Base-by-base conservation (phyloP, 2,888 invertebrate species). In the Plemyria rubiginata region DNA sequence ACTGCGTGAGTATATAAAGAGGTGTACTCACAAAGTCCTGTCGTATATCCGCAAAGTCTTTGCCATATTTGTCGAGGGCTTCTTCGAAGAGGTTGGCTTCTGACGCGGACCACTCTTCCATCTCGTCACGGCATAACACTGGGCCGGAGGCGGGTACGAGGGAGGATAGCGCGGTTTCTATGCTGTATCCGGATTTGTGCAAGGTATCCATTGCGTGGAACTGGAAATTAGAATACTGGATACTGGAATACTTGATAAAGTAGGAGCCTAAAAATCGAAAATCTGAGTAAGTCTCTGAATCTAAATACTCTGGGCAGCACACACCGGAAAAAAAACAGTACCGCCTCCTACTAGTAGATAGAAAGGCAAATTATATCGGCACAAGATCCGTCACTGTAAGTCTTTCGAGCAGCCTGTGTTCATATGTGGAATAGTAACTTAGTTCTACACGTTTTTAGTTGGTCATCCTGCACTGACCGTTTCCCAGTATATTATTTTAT, bases 31-130 rank as follows among this genome's bases (percentile, higher is more conserved):
- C 98, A 94, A 99, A 99, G 92, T 99, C 99, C 87, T 97, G 96
- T 86, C 99, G 96, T 87, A 99, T 99, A 85, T 99, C 99, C 80
- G 97, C 97, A 90, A 99, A 99, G 94, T 99, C 99, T 93, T 99
- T 99, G 77, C 99, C 99, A 88, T 98, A 98, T 89, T 98, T 98
- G 87, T 98, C 99, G 77, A 99, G 94, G 48, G 99, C 99, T 93
- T 99, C 99, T 92, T 99, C 99, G 89, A 99, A 99, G 62, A 99
- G 95, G 93, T 99, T 99, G 57, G 99, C 99, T 90, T 99, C 99
- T 11, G 98, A 98, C 48, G 99, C 99, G 76, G 99, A 99, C 99
- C 99, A 99, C 92, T 99, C 99, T 93, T 99, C 99, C 97, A 99
- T 98, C 94, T 99, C 99, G 93, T 99, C 99, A 74, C 99, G 95